phyloP scores from a whole-genome alignment of 2,797 vertebrate genomes.

The Urocyon cinereoargenteus region DNA sequence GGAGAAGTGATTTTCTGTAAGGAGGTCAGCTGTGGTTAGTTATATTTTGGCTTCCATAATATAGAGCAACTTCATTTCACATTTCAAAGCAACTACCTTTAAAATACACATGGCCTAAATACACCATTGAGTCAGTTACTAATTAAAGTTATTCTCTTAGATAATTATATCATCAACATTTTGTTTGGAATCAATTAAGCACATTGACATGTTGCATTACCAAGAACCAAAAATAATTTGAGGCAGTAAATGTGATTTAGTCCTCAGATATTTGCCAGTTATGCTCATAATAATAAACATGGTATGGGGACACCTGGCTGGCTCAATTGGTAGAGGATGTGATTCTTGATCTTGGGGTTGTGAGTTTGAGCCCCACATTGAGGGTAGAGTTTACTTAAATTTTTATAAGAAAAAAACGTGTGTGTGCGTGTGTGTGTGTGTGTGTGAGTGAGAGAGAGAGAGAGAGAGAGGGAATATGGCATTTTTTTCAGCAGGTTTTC shows the following conservation, averaged over 20 bases:
- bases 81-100: not conserved
- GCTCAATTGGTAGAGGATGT: accelerated
- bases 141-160: not conserved
- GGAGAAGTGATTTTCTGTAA: not conserved
- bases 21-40: not conserved
- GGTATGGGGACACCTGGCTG: not conserved
- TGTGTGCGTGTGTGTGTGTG: not conserved
- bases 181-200: not conserved
- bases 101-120: not conserved
- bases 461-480: not conserved
- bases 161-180: not conserved
- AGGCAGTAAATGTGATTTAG: not conserved
- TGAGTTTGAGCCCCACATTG: not conserved
- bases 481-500: not conserved
- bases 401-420: not conserved
- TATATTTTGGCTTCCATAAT: not conserved
- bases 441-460: not conserved
- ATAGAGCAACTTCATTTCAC: not conserved
- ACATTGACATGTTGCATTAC: not conserved
- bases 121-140: not conserved
- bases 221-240: not conserved
- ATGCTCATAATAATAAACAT: not conserved
- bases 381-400: not conserved
- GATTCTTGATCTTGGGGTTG: not conserved
- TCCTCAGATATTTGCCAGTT: not conserved